Conservation (phyloP, 23 tunicate genomes). For the Diplosoma virens region DNA sequence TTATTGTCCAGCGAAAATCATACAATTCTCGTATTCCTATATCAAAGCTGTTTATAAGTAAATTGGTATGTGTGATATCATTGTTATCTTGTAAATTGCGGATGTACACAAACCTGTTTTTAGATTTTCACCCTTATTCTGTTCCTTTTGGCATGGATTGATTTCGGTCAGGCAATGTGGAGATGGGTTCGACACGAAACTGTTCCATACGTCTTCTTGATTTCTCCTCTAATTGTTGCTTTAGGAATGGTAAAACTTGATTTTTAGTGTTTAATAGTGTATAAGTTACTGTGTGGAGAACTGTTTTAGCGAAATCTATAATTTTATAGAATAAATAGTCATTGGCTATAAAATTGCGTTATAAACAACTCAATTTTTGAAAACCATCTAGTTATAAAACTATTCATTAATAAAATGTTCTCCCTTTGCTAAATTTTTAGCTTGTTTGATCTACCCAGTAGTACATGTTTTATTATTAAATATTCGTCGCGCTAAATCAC, state of each 20-base stretch:
- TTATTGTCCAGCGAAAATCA: not conserved
- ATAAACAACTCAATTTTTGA: no score
- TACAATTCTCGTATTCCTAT: not conserved
- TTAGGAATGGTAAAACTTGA: conserved; percentile 22
- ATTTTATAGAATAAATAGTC: no score
- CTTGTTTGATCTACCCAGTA: no score
- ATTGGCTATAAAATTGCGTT: no score
- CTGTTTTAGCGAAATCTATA: no score
- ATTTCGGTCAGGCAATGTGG: conserved; percentile 21
- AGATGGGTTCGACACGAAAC: not conserved
- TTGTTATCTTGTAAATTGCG: not conserved
- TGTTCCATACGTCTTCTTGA: not conserved
- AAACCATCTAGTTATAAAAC: no score
- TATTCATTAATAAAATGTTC: no score
- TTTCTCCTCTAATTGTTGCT: conserved; percentile 17
- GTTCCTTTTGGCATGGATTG: conserved; percentile 5
- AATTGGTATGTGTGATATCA: not conserved
- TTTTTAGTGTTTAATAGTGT: no score
- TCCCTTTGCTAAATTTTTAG: no score
- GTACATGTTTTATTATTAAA: no score
- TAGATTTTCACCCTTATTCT: conserved; percentile 2
- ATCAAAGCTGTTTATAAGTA: conserved; percentile 12
- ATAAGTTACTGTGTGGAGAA: no score
- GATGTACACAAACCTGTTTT: not conserved
- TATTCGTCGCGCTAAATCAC: no score